A percentile compares a stretch with the other conserved stretches of the same genome.
Evolutionary conservation across 2,888 invertebrate species (phyloP).

Genomic region (Sarcophaga subvicina): DNA sequence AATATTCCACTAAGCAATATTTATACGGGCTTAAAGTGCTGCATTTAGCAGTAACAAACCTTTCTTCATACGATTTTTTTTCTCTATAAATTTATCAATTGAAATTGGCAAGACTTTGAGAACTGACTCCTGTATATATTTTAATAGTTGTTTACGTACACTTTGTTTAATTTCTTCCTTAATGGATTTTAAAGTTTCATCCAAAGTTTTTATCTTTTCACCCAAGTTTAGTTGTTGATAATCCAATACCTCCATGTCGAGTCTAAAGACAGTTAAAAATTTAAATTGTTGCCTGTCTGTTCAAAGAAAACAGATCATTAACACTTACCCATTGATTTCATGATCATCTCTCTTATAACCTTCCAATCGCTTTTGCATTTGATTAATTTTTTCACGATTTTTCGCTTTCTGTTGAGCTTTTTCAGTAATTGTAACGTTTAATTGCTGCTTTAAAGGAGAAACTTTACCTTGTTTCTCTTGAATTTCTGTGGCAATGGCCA

Average conservation of each 20-base stretch:
- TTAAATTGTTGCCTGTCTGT: no score
- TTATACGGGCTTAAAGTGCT: no score
- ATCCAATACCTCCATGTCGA: slow-evolving; percentile 84
- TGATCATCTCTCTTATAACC: slow-evolving; percentile 76
- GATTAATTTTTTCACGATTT: slow-evolving; percentile 73
- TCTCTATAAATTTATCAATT: no score
- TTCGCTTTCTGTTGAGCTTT: slow-evolving; percentile 75
- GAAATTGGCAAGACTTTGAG: no score
- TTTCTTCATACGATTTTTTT: no score
- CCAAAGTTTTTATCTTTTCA: slow-evolving; percentile 83
- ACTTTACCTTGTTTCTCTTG: slow-evolving; percentile 81
- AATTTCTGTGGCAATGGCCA: slow-evolving; percentile 79
- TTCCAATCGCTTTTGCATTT: slow-evolving; percentile 75
- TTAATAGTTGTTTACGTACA: slow-evolving; percentile 2
- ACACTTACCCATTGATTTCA: slow-evolving; percentile 77
- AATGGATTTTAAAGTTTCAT: slow-evolving; percentile 82
- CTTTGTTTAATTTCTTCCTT: slow-evolving; percentile 76
- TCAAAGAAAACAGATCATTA: no score
- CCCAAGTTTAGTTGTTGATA: slow-evolving; percentile 84
- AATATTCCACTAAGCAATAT: no score
- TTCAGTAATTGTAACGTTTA: slow-evolving; percentile 80
- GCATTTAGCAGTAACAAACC: no score
- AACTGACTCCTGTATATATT: no score
- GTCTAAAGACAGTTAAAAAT: slow-evolving; percentile 66
- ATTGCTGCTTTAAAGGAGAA: slow-evolving; percentile 78